Conservation (phyloP, 2,888 invertebrate species). For the Drosophila planitibia region DNA sequence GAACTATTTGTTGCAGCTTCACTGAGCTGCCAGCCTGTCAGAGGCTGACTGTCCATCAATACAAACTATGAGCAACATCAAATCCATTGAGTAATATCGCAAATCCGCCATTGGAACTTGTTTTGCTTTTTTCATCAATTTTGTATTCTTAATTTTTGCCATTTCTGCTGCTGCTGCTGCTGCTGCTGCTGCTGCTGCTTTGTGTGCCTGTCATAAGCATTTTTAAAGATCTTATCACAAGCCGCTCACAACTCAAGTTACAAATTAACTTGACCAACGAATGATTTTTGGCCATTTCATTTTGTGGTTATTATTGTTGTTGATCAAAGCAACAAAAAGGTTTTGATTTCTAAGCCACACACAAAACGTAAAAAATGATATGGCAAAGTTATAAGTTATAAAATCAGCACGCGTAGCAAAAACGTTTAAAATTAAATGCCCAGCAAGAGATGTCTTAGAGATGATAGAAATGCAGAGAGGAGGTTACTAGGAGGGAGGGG, state of each 20-base stretch:
- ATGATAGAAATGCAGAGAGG: neutral
- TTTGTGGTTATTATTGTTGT: constrained; percentile 16
- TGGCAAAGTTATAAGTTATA: constrained; percentile 51
- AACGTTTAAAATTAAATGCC: constrained; percentile 71
- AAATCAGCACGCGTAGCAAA: constrained; percentile 78
- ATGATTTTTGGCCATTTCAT: constrained; percentile 33
- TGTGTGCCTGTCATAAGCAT: constrained; percentile 44
- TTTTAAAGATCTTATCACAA: constrained; percentile 62
- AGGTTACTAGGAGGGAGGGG: neutral
- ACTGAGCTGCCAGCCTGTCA: constrained; percentile 44
- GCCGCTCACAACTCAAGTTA: constrained; percentile 54
- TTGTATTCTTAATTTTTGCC: constrained; percentile 8
- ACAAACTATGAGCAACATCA: constrained; percentile 61
- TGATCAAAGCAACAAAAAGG: constrained; percentile 48
- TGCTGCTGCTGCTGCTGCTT: neutral
- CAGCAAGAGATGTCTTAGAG: constrained; percentile 14
- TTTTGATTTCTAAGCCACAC: constrained; percentile 68
- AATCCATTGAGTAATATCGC: constrained; percentile 67
- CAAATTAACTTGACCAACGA: constrained; percentile 66
- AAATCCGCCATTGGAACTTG: constrained; percentile 71
- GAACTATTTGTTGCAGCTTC: constrained; percentile 9
- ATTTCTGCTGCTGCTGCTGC: neutral
- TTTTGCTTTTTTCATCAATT: constrained; percentile 41
- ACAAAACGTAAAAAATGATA: constrained; percentile 47
- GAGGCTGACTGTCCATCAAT: constrained; percentile 49